Conservation (phyloP, 37 sponge, comb jelly and placozoan species). For the Ianthella basta region DNA sequence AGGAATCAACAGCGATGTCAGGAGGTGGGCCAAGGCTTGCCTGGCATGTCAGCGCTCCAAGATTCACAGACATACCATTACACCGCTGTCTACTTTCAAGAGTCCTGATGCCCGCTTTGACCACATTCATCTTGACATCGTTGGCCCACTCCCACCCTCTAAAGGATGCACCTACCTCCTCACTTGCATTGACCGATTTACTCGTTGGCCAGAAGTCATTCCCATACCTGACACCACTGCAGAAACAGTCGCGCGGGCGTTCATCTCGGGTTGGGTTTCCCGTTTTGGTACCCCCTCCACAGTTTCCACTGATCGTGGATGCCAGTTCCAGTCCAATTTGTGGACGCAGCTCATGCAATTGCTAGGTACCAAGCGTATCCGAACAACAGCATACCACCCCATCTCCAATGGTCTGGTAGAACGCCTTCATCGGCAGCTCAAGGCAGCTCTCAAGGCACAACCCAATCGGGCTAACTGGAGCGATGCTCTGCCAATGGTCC, state of each 20-base stretch:
- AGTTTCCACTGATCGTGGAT: constrained; percentile 46
- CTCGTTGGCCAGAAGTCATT: constrained; percentile 67
- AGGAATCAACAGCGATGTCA: constrained; percentile 48
- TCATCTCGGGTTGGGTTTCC: constrained; percentile 39
- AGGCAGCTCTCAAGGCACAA: constrained; percentile 49
- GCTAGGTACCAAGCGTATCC: constrained; percentile 29
- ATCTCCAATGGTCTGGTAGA: constrained; percentile 50
- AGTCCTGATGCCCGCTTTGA: constrained; percentile 54
- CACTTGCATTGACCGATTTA: constrained; percentile 60
- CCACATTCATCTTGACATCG: constrained; percentile 58
- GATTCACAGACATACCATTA: constrained; percentile 54
- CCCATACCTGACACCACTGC: constrained; percentile 47
- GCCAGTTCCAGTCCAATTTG: constrained; percentile 47
- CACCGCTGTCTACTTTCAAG: constrained; percentile 37
- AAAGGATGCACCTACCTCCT: constrained; percentile 57
- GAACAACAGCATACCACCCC: constrained; percentile 55
- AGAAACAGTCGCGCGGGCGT: constrained; percentile 39
- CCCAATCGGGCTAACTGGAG: constrained; percentile 23
- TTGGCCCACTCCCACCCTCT: constrained; percentile 62
- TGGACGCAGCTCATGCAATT: constrained; percentile 38
- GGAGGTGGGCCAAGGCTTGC: constrained; percentile 50
- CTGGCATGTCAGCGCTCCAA: constrained; percentile 54
- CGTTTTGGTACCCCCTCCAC: constrained; percentile 49
- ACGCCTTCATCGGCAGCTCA: constrained; percentile 46
- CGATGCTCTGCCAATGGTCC: constrained; percentile 37